Evolutionary conservation across 2,888 invertebrate species (phyloP).

Genomic region (Epinotia nisella): DNA sequence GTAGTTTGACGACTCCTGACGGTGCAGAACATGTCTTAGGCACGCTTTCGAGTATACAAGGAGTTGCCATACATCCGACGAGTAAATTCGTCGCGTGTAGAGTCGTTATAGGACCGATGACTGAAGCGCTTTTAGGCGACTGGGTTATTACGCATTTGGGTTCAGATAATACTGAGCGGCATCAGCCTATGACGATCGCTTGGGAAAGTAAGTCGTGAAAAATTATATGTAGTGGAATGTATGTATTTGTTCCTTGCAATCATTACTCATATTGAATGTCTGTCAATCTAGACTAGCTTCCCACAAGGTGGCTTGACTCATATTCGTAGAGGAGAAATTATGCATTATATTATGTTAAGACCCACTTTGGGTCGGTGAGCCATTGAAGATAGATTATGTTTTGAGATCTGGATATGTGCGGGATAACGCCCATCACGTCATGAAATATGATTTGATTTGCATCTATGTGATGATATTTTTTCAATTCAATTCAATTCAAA

Average conservation of each 20-base stretch:
- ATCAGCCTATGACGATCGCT: constrained; percentile 33
- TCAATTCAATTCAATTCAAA: no score
- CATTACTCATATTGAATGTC: no score
- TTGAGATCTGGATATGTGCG: no score
- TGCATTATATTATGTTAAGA: no score
- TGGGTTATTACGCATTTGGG: constrained; percentile 52
- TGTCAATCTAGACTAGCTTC: no score
- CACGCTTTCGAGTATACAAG: constrained; percentile 27
- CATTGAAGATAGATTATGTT: no score
- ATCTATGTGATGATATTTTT: background rate
- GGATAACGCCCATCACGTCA: background rate
- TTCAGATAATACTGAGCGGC: constrained; percentile 32
- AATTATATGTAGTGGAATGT: no score
- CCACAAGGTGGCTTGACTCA: no score
- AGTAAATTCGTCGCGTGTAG: constrained; percentile 51
- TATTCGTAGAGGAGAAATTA: no score
- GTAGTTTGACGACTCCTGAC: constrained; percentile 34
- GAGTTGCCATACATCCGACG: constrained; percentile 26
- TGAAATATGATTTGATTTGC: background rate
- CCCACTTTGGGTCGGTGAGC: no score
- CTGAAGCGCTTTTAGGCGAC: constrained; percentile 51
- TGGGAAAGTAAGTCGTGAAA: constrained; percentile 36
- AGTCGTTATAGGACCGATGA: constrained; percentile 56
- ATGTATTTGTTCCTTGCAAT: no score
- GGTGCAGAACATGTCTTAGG: constrained; percentile 33